Base-by-base conservation (phyloP, 2,888 invertebrate genomes). In the Drosophila melanosoma region DNA sequence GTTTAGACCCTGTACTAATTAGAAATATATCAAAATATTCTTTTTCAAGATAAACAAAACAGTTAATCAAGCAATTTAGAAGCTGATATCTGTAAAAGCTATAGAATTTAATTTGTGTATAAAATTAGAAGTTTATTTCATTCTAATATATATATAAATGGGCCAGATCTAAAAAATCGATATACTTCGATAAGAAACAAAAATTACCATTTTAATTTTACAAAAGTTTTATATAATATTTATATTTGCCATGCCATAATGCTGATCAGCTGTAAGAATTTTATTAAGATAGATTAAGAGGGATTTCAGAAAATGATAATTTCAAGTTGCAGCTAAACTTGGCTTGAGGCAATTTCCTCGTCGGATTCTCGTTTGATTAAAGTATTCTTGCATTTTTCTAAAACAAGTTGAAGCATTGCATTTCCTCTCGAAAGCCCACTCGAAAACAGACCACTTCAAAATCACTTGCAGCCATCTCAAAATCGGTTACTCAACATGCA, bases 381-480 rank as follows among this genome's bases (percentile, higher is more conserved):
- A 8, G 15, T 4, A 45, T 12, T 45, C 42, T 7, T 45, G 7
- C 42, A 12, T 20, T 20, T 45, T 45, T 45, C 45, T 45, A 1
- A 20, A 45, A 12, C 45, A 7, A 20, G 12, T 45, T 45, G 45
- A 1, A 45, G 45, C 45, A 20, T 1, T 20, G 20, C 17, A 5
- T 40, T 40, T 40, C 10, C 40, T 11, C 4, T n/a, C 40, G 2
- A 11, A 40, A n/a, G 17, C 4, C 38, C 45, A 20, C 45, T 45
- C 17, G 20, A 45, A 20, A 20, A 20, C 45, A 58, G 63, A 45
- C 48, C 64, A 69, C 51, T 12, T 52, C 70, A 63, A 57, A 76
- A 45, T 45, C 76, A 70, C 32, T 65, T 33, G 20, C 58, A 70
- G 17, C 65, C 53, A 74, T 51, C 48, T 11, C 8, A 23, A 45